Evolutionary conservation across 2,113 vertebrate species (phyloP).

Genomic region (Lepisosteus oculatus): DNA sequence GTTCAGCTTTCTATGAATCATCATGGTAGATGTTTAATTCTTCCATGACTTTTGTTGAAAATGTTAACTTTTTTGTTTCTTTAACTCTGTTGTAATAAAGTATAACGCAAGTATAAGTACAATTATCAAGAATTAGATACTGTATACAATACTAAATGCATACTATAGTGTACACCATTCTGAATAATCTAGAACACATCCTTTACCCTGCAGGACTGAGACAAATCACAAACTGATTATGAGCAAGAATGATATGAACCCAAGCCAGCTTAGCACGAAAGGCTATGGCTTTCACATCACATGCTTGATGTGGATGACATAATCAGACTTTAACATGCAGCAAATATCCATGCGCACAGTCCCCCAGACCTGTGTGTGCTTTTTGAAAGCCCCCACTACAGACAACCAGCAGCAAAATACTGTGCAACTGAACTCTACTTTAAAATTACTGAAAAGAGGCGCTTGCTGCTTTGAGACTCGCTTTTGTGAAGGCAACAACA

Average conservation of each 20-base stretch:
- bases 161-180: too few species aligned
- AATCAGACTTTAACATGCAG: not conserved
- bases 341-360: not conserved
- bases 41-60: too few species aligned
- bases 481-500: slow-evolving; percentile 31
- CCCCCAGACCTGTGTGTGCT: not conserved
- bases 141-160: not conserved
- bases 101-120: too few species aligned
- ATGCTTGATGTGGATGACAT: slow-evolving; percentile 13
- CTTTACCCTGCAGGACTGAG: not conserved
- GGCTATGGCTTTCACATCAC: not conserved
- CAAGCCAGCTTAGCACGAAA: not conserved
- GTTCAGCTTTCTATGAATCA: too few species aligned
- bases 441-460: too few species aligned
- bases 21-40: too few species aligned
- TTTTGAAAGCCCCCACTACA: not conserved
- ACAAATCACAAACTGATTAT: not conserved
- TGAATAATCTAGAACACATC: not conserved
- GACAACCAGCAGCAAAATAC: too few species aligned
- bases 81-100: too few species aligned
- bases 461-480: slow-evolving; percentile 20
- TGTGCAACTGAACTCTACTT: too few species aligned
- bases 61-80: too few species aligned
- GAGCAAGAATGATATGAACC: not conserved
- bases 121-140: too few species aligned